phyloP scores from a whole-genome alignment of 2,797 vertebrate species.

The Chelmon rostratus region DNA sequence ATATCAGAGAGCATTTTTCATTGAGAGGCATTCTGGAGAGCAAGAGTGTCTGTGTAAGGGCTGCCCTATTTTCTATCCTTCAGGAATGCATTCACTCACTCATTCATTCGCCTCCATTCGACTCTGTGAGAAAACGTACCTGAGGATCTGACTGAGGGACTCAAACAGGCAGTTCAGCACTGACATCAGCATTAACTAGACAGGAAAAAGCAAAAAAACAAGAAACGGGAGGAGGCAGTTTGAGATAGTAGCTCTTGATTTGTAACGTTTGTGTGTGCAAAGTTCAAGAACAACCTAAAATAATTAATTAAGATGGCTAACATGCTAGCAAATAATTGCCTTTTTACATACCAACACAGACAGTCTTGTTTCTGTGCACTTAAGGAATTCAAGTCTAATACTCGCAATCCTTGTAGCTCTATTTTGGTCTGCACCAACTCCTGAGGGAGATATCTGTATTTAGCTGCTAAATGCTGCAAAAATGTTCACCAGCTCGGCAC shows the following conservation, averaged over 20 bases:
- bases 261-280: neutral
- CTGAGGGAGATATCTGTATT: neutral
- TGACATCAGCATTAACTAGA: conserved; percentile 88
- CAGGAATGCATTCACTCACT: neutral
- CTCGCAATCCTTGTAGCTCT: neutral
- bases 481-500: neutral
- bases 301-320: too few relatives aligned
- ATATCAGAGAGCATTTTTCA: neutral
- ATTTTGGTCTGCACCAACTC: neutral
- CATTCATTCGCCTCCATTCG: neutral
- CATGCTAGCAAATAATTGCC: neutral
- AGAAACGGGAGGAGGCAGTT: neutral
- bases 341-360: neutral
- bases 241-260: neutral
- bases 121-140: conserved; percentile 66
- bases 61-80: neutral
- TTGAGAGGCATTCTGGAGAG: neutral
- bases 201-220: conserved; percentile 28
- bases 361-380: neutral
- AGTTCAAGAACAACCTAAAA: neutral
- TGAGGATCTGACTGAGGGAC: conserved; percentile 85
- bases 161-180: conserved; percentile 88
- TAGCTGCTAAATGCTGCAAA: neutral
- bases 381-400: neutral
- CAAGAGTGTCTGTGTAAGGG: neutral